phyloP scores from a whole-genome alignment of 2,113 vertebrate genomes.

The Chaenocephalus aceratus region DNA sequence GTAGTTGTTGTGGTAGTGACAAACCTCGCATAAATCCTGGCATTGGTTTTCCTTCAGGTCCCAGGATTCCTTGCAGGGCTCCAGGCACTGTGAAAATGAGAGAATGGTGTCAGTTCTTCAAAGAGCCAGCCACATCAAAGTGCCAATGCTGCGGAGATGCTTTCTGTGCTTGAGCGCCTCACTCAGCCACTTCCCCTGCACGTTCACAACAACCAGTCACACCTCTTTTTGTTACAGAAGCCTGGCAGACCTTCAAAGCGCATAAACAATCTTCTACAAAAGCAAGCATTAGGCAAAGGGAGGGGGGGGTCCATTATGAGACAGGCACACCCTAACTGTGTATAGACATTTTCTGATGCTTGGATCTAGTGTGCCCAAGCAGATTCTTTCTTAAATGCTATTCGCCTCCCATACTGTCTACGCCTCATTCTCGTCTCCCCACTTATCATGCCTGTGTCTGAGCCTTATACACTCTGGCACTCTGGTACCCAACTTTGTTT shows the following conservation, averaged over 20 bases:
- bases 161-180: slow-evolving; percentile 55
- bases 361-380: slow-evolving; percentile 46
- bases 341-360: slow-evolving; percentile 38
- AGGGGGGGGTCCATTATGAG: slow-evolving; percentile 23
- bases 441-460: slow-evolving; percentile 57
- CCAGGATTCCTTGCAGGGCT: slow-evolving; percentile 96
- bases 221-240: slow-evolving; percentile 50
- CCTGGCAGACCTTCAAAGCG: slow-evolving; percentile 52
- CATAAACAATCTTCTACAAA: slow-evolving; percentile 42
- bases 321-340: slow-evolving; percentile 34
- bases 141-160: slow-evolving; percentile 48
- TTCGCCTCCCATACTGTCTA: slow-evolving; percentile 26
- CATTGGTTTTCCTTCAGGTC: slow-evolving; percentile 92
- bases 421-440: slow-evolving; percentile 28
- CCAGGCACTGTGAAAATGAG: slow-evolving; percentile 90
- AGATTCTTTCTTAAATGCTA: slow-evolving; percentile 49
- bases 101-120: slow-evolving; percentile 77
- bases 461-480: slow-evolving; percentile 65
- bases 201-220: slow-evolving; percentile 49
- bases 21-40: slow-evolving; percentile 96
- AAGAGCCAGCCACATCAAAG: slow-evolving; percentile 78
- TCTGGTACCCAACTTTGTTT: slow-evolving; percentile 36
- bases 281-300: slow-evolving; percentile 37
- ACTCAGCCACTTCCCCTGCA: slow-evolving; percentile 55
- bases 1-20: slow-evolving; percentile 63